Evolutionary conservation across 2,797 vertebrate genomes (phyloP).

Genomic region (Acanthopagrus latus): DNA sequence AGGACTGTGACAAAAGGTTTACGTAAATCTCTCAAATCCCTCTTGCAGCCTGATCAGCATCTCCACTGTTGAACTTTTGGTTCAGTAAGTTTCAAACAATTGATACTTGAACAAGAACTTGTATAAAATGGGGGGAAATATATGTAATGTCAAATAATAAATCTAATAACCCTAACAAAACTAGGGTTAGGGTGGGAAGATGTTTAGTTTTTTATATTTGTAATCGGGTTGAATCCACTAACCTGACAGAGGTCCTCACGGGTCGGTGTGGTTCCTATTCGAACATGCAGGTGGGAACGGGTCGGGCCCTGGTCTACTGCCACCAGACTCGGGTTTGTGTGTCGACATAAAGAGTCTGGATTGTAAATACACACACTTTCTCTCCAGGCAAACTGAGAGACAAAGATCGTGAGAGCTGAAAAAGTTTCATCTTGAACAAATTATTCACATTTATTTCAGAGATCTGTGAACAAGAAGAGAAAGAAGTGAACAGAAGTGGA

Average conservation of each 20-base stretch:
- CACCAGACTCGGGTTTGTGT: too few species aligned
- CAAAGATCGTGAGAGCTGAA: too few species aligned
- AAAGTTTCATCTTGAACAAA: not conserved
- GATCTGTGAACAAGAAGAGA: not conserved
- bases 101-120: not conserved
- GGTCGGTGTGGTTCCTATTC: not conserved
- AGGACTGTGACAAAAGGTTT: not conserved
- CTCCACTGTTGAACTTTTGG: not conserved
- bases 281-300: not conserved
- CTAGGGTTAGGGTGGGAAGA: too few species aligned
- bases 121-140: too few species aligned
- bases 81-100: not conserved
- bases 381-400: not conserved
- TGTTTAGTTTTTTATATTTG: too few species aligned
- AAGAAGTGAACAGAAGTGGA: not conserved
- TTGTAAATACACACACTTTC: not conserved
- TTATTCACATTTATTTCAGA: rapidly evolving
- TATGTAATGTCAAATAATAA: too few species aligned
- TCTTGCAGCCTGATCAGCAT: not conserved
- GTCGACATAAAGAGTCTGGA: too few species aligned
- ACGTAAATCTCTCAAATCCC: too few species aligned
- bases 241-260: not conserved
- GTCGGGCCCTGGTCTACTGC: not conserved
- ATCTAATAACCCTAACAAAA: not conserved
- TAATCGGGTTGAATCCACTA: too few species aligned